A percentile compares a stretch with the other conserved stretches of the same genome.
phyloP scores from a whole-genome alignment of 2,797 vertebrate genomes.

The Coccyzus lansbergi region DNA sequence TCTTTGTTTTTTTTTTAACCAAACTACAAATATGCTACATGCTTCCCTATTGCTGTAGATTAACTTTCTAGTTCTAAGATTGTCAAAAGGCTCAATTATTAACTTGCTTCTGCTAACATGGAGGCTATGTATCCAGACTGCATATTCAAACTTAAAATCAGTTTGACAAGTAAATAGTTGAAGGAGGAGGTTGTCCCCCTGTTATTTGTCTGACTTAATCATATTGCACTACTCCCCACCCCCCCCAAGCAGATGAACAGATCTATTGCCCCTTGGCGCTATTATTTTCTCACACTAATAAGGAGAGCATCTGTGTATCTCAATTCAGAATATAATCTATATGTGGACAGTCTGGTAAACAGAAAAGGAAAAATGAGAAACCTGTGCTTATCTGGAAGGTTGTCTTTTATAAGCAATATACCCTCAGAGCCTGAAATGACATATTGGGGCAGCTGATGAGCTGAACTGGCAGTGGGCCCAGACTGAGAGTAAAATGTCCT shows the following conservation, averaged over 20 bases:
- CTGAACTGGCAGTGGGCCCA: not conserved
- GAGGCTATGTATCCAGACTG: not conserved
- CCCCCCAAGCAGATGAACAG: not conserved
- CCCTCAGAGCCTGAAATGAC: not conserved
- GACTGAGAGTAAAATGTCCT: not conserved
- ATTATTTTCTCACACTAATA: slow-evolving; percentile 53
- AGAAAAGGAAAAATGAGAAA: slow-evolving; percentile 2
- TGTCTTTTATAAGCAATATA: not conserved
- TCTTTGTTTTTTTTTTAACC: not conserved
- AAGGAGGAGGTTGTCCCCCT: not conserved
- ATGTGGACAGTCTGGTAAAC: not conserved
- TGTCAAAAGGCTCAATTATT: not conserved
- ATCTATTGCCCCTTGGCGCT: slow-evolving; percentile 18
- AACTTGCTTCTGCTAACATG: not conserved
- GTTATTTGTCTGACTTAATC: slow-evolving; percentile 6
- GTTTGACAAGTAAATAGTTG: not conserved
- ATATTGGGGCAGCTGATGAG: not conserved
- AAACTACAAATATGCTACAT: not conserved
- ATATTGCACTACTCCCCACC: not conserved
- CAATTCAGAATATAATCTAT: not conserved
- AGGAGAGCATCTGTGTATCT: slow-evolving; percentile 51
- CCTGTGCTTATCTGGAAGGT: not conserved
- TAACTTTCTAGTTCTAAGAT: not conserved
- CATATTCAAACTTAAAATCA: not conserved
- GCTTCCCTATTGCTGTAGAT: not conserved